Base-by-base conservation (phyloP, 2,113 vertebrate genomes). In the Bungarus multicinctus region DNA sequence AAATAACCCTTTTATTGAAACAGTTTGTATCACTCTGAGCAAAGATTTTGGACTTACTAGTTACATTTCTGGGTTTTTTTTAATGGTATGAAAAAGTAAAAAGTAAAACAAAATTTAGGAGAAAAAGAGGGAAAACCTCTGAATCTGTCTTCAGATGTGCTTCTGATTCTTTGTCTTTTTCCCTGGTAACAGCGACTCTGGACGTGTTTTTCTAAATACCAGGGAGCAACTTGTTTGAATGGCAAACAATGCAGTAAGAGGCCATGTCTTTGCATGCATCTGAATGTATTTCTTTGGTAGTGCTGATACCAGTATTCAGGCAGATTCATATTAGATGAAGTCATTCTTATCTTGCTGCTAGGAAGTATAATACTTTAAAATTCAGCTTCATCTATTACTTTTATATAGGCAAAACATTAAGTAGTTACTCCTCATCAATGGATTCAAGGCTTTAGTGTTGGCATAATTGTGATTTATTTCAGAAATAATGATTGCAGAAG, bases 401-500 rank as follows among this genome's bases (percentile, higher is more conserved):
- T 90, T 69, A 50, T 25, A 60, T 87, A 47, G 16, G 30, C 16
- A 52, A 20, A 64, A 11, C 23, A 55, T 30, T 87, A 3, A 81
- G 69, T 81, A 81, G 74, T 81, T 81, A 22, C 18, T 22, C 18
- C 18, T 39, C 74, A 43, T 81, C 6, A 43, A 22, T 1, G n/a
- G 34, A 81, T 81, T 43, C 18, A 81, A 81, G 34, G 34, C 18
- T 81, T 81, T 81, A 22, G 18, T 81, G 16, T 81, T 43, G 94
- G 14, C 88, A 69, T 91, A 93, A 58, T 91, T 50, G 25, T 87
- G 54, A 91, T 53, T 27, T 47, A 43, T 45, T 91, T 47, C 57
- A 87, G 90, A 87, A 60, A 92, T 45, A 90, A 55, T 34, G 57
- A 95, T 93, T 95, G 94, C 89, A 93, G 60, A 91, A 95, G 92